A percentile compares a stretch with the other conserved stretches of the same genome.
These are phyloP conservation scores for Columbina picui DNA, from an alignment of 2,113 vertebrate genomes.

Conservation along the genomic window DNA sequence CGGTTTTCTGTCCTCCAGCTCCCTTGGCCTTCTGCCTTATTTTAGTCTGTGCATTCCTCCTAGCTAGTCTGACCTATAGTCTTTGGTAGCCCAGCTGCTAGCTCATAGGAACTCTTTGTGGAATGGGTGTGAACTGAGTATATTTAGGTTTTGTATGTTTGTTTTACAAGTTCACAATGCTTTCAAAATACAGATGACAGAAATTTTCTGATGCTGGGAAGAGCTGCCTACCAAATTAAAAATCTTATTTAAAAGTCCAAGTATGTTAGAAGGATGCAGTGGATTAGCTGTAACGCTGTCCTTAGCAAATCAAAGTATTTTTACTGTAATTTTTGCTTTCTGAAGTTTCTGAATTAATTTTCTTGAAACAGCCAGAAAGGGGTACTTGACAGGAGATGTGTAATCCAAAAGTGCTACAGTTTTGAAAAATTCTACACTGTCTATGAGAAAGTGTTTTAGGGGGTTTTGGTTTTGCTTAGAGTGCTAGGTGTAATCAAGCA, in stretches of 20 bases:
- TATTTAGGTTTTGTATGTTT: not conserved
- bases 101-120: accelerated
- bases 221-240: not conserved
- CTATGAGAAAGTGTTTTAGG: not conserved
- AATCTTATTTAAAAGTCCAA: not conserved
- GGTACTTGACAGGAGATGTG: not conserved
- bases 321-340: not conserved
- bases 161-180: not conserved
- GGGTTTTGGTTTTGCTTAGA: not conserved
- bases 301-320: not conserved
- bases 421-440: not conserved
- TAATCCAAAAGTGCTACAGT: not conserved
- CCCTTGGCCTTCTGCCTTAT: not conserved
- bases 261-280: not conserved
- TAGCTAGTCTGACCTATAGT: accelerated
- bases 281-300: not conserved
- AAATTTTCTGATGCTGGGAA: not conserved
- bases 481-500: not conserved
- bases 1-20: not conserved
- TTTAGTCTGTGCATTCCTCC: not conserved
- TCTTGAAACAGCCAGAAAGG: not conserved
- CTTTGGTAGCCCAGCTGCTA: not conserved
- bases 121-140: accelerated
- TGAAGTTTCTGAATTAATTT: constrained; percentile 7
- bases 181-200: not conserved